Percentiles rank a stretch among this genome's conserved stretches.
Conservation (phyloP, 2,113 vertebrate species). For the Gobius niger region DNA sequence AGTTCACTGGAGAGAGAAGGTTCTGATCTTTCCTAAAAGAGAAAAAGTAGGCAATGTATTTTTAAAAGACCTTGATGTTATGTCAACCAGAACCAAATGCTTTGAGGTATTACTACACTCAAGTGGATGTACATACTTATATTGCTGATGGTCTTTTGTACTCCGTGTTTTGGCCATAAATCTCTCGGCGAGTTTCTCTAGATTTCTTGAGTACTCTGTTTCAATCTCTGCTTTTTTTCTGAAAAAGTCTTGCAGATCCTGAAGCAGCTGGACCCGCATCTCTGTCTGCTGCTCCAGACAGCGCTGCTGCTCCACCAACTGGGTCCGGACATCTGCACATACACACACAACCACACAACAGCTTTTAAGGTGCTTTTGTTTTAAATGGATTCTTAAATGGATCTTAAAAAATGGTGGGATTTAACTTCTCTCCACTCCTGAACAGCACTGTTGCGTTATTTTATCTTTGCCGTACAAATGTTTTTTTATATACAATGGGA, state of each 20-base stretch:
- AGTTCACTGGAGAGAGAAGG: slow-evolving; percentile 95
- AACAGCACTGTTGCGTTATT: no score
- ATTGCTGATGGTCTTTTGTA: slow-evolving; percentile 97
- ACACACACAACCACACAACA: not conserved
- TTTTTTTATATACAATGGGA: no score
- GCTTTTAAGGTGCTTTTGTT: not conserved
- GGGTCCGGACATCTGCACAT: slow-evolving; percentile 89
- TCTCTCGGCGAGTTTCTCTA: slow-evolving; percentile 96
- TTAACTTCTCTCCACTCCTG: no score
- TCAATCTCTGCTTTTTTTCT: slow-evolving; percentile 98
- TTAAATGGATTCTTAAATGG: not conserved
- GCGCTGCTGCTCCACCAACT: slow-evolving; percentile 97
- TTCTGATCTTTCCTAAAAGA: slow-evolving; percentile 92
- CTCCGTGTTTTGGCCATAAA: slow-evolving; percentile 98
- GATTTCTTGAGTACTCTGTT: slow-evolving; percentile 94
- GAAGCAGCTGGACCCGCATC: slow-evolving; percentile 94
- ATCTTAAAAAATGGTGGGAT: no score
- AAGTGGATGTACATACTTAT: slow-evolving; percentile 83
- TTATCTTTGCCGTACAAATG: no score
- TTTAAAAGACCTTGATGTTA: not conserved
- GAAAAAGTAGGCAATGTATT: slow-evolving; percentile 1
- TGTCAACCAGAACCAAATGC: no score
- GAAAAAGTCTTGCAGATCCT: slow-evolving; percentile 99
- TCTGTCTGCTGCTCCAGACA: slow-evolving; percentile 98
- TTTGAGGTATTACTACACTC: not conserved